Evolutionary conservation across 2,113 vertebrate genomes (phyloP), one percentile per base, ranked within the genome.

Genomic region (Loxodonta africana): DNA sequence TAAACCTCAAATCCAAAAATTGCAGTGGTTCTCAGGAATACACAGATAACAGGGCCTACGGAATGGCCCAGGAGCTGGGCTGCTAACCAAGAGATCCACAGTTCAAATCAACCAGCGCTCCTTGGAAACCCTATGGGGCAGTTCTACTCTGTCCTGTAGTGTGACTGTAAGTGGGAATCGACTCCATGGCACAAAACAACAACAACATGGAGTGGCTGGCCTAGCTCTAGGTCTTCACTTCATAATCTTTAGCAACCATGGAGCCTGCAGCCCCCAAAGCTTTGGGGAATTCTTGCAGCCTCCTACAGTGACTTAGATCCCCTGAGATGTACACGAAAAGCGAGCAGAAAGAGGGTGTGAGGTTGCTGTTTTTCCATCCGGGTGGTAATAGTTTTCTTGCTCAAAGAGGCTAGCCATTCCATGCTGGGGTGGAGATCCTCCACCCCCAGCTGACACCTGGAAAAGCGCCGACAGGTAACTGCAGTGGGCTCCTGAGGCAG

Each of bases 211-310:
- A 12, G 53, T 30, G 14, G 14, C 37, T 53, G 33, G 28, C 33
- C 46, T 69, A 0, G 1, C 20, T 65, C 25, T 69, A 0, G 0
- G 9, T 60, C 17, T 67, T n/a, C 74, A 41, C 20, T 15, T 0
- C 4, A 12, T 30, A 12, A 26, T 62, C n/a, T 8, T 78, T 23
- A 48, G 57, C n/a, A 33, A 12, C 3, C 12, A 28, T 65, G 51
- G 48, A 37, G 2, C 44, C 37, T 41, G 48, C 15, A 71, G 23
- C 30, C 33, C 37, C 48, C 11, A 37, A 0, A 1, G 9, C 57
- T 91, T 65, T 1, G 26, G 6, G 25, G 60, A 1, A 17, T 44
- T 41, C 67, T 41, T 30, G 11, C 6, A 81, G 41, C n/a, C 18
- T 80, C 23, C 17, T 37, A 5, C 1, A 46, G 6, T 60, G 20